Conservation (phyloP, 2,888 invertebrate genomes). For the Lepeophtheirus nordmannii region DNA sequence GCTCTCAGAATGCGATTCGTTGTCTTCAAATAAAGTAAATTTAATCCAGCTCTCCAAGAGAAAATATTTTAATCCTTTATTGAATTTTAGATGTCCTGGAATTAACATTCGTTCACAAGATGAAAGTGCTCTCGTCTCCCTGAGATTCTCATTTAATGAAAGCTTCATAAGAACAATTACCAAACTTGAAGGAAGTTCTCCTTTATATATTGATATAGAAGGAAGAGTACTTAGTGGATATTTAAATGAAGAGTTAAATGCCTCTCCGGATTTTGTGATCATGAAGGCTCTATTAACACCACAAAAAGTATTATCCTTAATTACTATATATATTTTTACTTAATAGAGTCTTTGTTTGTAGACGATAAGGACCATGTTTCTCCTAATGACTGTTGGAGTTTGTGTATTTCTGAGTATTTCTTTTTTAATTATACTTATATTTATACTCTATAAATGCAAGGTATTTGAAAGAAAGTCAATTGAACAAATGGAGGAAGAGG, state of each 20-base stretch:
- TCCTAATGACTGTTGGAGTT: too few relatives aligned
- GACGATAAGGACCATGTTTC: too few relatives aligned
- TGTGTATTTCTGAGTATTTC: too few relatives aligned
- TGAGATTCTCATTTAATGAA: background rate
- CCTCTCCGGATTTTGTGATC: background rate
- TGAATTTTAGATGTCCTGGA: background rate
- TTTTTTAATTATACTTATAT: too few relatives aligned
- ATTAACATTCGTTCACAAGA: background rate
- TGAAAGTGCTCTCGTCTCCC: background rate
- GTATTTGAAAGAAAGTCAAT: background rate
- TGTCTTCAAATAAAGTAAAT: background rate
- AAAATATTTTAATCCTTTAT: background rate
- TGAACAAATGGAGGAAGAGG: background rate
- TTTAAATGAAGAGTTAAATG: background rate
- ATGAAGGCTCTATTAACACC: constrained; percentile 3
- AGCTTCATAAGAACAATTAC: background rate
- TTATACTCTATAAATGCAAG: background rate
- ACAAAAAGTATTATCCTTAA: background rate
- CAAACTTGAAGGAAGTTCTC: background rate
- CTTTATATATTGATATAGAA: background rate
- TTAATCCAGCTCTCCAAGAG: background rate
- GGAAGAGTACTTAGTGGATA: background rate
- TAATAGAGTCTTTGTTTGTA: too few relatives aligned
- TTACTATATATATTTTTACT: background rate
- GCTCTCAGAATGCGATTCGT: background rate